Conservation (phyloP, 2,888 invertebrate genomes). For the Timandra comae region DNA sequence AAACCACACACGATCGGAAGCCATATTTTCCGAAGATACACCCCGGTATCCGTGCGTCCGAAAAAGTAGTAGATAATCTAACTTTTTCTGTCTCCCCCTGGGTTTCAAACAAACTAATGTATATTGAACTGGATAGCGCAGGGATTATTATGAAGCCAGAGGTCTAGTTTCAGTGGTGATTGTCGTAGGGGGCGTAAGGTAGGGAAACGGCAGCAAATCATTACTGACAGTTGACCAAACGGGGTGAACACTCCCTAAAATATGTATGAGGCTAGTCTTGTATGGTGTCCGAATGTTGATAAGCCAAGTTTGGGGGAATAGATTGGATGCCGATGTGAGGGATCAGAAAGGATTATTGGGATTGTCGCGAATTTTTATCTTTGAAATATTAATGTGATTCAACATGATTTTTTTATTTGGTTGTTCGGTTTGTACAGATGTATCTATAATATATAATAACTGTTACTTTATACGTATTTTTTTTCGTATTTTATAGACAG, state of each 20-base stretch:
- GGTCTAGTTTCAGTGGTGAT: conserved; percentile 33
- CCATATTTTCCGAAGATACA: conserved; percentile 71
- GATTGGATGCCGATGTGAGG: conserved; percentile 46
- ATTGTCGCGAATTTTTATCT: conserved; percentile 50
- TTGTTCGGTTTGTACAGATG: conserved; percentile 8
- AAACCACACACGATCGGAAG: conserved; percentile 63
- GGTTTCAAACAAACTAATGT: conserved; percentile 36
- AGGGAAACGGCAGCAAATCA: conserved; percentile 72
- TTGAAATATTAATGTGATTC: conserved; percentile 19
- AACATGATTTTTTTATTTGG: neutral
- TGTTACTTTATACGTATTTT: too few relatives aligned
- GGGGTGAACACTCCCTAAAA: conserved; percentile 70
- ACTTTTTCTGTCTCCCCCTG: conserved; percentile 70
- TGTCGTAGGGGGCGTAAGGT: conserved; percentile 55
- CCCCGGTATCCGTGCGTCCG: conserved; percentile 65
- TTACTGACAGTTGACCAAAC: conserved; percentile 77
- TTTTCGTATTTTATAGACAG: too few relatives aligned
- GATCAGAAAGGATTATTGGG: conserved; percentile 43
- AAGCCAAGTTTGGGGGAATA: conserved; percentile 65
- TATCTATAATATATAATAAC: too few relatives aligned
- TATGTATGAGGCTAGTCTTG: conserved; percentile 73
- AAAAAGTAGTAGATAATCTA: conserved; percentile 74
- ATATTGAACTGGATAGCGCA: conserved; percentile 15
- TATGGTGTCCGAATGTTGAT: conserved; percentile 77
- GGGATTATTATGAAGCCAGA: conserved; percentile 1